Evolutionary conservation across 2,888 invertebrate genomes (phyloP), one percentile per base, ranked within the genome.

Genomic region (Patella depressa): DNA sequence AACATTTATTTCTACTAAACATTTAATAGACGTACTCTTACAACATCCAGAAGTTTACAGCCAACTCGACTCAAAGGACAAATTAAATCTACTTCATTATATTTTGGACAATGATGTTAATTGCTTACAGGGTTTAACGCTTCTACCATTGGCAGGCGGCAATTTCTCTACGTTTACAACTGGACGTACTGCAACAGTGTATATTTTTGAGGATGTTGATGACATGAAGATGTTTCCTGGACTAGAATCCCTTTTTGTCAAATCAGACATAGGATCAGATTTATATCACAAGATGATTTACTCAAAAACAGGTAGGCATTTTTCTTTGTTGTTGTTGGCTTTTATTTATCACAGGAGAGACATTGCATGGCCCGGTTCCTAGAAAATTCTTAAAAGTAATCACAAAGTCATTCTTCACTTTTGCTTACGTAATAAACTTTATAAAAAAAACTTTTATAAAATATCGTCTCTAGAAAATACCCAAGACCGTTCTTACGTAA

Each of bases 151-250:
- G 15, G 78, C 54, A 59, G 65, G 72, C 69, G 78, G 69, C 59
- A 29, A 59, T 24, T 78, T 72, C 72, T 57, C 29, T 12, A 57
- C 24, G 3, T 72, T 78, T 24, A 19, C 19, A 24, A n/a, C 65
- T 19, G 9, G 45, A 45, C 57, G 5, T 11, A 19, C n/a, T n/a
- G 76, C 69, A 17, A 72, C 29, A 12, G 78, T 77, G 9, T 70
- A 75, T 45, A 55, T 71, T 72, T 65, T 72, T 12, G 45, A 55
- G 15, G 53, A 29, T 65, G 45, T 45, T 45, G 34, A 29, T 12
- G 65, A 72, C 5, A 34, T 73, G 45, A 17, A 69, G 19, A 17
- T 76, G 24, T 76, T 80, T 24, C 77, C 78, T 2, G 71, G 77
- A 14, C 54, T 73, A 19, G 53, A 71, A 55, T 34, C 55, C 9